A percentile compares a stretch with the other conserved stretches of the same genome.
Evolutionary conservation across 2,797 vertebrate species (phyloP).

Genomic region (Calcarius lapponicus): DNA sequence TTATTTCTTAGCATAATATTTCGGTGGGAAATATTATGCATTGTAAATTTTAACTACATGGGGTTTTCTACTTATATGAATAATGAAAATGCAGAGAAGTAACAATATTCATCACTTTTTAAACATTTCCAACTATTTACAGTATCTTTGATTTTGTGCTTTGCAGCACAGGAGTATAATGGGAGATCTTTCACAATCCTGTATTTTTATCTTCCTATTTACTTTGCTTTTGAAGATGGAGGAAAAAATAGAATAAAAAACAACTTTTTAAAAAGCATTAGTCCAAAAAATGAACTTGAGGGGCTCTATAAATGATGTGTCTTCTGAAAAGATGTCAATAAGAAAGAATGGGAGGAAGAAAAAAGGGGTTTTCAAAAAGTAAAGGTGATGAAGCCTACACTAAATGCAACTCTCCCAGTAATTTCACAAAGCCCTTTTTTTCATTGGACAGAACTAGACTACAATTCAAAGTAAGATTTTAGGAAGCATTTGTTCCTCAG

Average conservation of each 20-base stretch:
- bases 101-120: background rate
- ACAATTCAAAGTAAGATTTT: background rate
- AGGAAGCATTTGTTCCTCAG: background rate
- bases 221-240: slow-evolving; percentile 41
- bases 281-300: slow-evolving; percentile 61
- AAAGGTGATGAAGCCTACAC: background rate
- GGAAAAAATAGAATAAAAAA: background rate
- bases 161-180: slow-evolving; percentile 14
- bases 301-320: slow-evolving; percentile 15
- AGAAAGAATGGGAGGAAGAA: background rate
- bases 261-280: slow-evolving; percentile 4
- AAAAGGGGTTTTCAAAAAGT: slow-evolving; percentile 14
- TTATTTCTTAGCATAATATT: background rate
- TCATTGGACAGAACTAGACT: background rate
- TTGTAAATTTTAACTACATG: background rate
- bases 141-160: slow-evolving; percentile 1
- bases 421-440: background rate
- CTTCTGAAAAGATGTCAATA: background rate
- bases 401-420: background rate
- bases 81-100: slow-evolving; percentile 16
- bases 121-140: background rate
- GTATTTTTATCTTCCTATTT: slow-evolving; percentile 18
- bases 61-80: background rate
- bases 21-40: background rate
- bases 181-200: slow-evolving; percentile 2